phyloP scores from a whole-genome alignment of 2,113 vertebrate species.

The Oxyura jamaicensis region DNA sequence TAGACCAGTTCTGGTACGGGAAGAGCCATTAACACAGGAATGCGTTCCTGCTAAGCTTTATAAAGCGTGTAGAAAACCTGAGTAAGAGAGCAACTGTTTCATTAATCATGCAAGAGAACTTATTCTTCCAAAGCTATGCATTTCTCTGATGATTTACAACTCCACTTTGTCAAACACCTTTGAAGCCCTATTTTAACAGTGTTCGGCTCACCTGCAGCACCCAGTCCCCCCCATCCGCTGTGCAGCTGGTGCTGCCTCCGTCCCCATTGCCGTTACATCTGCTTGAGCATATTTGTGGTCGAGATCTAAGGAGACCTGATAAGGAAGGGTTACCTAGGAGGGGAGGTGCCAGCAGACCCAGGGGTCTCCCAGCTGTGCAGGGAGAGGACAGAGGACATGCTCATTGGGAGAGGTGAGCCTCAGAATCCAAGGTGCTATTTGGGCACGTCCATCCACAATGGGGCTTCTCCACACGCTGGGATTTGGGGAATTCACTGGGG shows the following conservation, averaged over 20 bases:
- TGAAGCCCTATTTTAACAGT: neutral
- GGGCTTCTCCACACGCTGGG: constrained; percentile 11
- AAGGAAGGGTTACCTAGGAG: neutral
- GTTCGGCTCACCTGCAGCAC: neutral
- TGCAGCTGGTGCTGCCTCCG: neutral
- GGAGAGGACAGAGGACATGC: constrained; percentile 13
- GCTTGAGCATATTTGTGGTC: neutral
- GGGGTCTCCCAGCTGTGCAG: neutral
- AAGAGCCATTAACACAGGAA: neutral
- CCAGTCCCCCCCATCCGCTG: neutral
- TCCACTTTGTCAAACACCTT: too few relatives aligned
- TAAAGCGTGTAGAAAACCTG: neutral
- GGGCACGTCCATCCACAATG: constrained; percentile 4
- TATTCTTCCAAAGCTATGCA: neutral
- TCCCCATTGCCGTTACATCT: neutral
- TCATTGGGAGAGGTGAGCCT: constrained; percentile 44
- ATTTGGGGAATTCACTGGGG: constrained; percentile 21
- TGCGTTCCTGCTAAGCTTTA: neutral
- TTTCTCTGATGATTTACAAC: neutral
- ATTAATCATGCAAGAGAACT: neutral
- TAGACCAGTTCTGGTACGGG: neutral
- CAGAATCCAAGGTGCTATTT: constrained; percentile 5
- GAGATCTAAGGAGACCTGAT: neutral
- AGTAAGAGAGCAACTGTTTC: neutral
- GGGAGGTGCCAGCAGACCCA: neutral